Evolutionary conservation across 2,797 vertebrate species (phyloP).

Genomic region (Sebastes itinus): DNA sequence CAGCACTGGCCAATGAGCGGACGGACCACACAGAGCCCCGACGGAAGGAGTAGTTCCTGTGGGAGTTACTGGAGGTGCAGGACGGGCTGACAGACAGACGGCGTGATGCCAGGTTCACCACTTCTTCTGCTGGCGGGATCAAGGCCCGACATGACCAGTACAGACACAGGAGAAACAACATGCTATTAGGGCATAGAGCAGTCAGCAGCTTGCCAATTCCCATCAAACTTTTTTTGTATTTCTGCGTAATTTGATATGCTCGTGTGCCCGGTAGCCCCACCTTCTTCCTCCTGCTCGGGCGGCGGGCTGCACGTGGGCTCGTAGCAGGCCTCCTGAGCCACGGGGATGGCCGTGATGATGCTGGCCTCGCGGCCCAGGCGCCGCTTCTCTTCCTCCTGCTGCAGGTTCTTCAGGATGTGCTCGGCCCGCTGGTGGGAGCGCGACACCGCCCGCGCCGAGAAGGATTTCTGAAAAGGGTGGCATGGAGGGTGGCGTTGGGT

Average conservation of each 20-base stretch:
- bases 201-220: neutral
- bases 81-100: slow-evolving; percentile 97
- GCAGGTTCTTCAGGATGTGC: slow-evolving; percentile 98
- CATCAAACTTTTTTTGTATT: neutral
- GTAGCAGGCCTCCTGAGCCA: slow-evolving; percentile 97
- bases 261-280: slow-evolving; percentile 71
- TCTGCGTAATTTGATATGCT: neutral
- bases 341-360: slow-evolving; percentile 96
- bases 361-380: slow-evolving; percentile 96
- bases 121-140: slow-evolving; percentile 95
- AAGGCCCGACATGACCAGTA: slow-evolving; percentile 30
- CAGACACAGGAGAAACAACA: slow-evolving; percentile 8
- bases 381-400: slow-evolving; percentile 98
- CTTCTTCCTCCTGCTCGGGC: slow-evolving; percentile 98
- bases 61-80: slow-evolving; percentile 97
- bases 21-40: slow-evolving; percentile 97
- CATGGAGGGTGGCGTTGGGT: slow-evolving; percentile 5
- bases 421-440: slow-evolving; percentile 98
- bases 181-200: slow-evolving; percentile 14
- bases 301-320: slow-evolving; percentile 96
- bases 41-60: slow-evolving; percentile 97
- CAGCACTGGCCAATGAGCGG: slow-evolving; percentile 93
- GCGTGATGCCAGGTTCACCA: slow-evolving; percentile 95
- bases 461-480: slow-evolving; percentile 89
- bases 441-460: slow-evolving; percentile 96